Evolutionary conservation across 2,888 invertebrate species (phyloP).

Genomic region (Netelia inedita): DNA sequence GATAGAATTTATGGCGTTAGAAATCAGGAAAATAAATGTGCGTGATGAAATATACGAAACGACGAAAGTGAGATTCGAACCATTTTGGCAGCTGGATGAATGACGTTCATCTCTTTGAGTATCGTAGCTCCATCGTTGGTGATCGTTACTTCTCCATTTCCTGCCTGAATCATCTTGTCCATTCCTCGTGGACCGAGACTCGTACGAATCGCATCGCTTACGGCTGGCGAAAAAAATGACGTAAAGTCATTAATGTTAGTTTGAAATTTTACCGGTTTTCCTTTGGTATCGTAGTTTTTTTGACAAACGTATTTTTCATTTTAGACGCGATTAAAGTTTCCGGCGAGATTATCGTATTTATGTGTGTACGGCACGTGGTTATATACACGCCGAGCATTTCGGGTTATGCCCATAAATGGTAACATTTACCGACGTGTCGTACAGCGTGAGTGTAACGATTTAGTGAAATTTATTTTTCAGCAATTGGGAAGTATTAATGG

Average conservation of each 20-base stretch:
- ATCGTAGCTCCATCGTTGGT: conserved; percentile 99
- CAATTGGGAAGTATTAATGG: not conserved
- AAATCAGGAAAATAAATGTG: conserved; percentile 4
- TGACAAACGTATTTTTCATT: not conserved
- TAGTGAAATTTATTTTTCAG: not conserved
- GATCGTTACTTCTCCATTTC: conserved; percentile 99
- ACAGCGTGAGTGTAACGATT: not conserved
- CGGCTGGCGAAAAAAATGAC: conserved; percentile 90
- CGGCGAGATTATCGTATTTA: not conserved
- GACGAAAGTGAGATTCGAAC: conserved; percentile 85
- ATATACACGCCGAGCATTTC: conserved; percentile 49
- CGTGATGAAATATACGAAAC: not conserved
- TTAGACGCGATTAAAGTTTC: not conserved
- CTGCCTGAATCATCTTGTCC: conserved; percentile 99
- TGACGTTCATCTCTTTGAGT: conserved; percentile 98
- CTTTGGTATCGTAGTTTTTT: not conserved
- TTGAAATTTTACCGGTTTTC: too few relatives aligned
- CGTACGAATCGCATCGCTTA: conserved; percentile 99
- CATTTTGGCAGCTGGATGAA: conserved; percentile 99
- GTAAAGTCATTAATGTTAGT: too few relatives aligned
- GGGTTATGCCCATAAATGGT: conserved; percentile 73
- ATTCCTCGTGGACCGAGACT: conserved; percentile 99
- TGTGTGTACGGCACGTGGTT: conserved; percentile 34
- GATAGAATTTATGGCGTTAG: not conserved
- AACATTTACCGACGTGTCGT: conserved; percentile 48